Evolutionary conservation across 2,888 invertebrate genomes (phyloP), one percentile per base, ranked within the genome.

Genomic region (Teinopalpus imperialis): DNA sequence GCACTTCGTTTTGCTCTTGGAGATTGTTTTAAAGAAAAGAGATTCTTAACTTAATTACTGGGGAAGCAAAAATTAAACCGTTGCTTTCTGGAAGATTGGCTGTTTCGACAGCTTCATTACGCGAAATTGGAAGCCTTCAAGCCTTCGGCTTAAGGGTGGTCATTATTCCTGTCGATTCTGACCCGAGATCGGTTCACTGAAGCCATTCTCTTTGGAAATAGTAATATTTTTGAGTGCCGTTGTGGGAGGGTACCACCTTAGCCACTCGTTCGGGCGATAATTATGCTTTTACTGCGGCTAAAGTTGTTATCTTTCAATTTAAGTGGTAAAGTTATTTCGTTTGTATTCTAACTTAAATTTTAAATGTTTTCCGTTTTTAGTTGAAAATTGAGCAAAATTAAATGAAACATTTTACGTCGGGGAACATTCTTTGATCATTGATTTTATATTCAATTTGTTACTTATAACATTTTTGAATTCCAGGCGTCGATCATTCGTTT

Each of bases 101-200:
- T 57, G 64, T 69, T 71, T 63, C 53, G 64, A 66, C 63, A 59
- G 66, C 61, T 77, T 74, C 72, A 74, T 81, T 79, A 76, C 55
- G 59, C 48, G 51, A 53, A 69, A 63, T 69, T 63, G 63, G 56
- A 50, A 64, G 37, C 64, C 60, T n/a, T n/a, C n/a, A n/a, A n/a
- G n/a, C n/a, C 55, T 48, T 53, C 57, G 60, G 59, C 60, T 70
- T 69, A 62, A 63, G 56, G 53, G 52, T 53, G 51, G 51, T 59
- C 63, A 60, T 68, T 68, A 64, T 62, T 68, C 56, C 61, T 58
- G 60, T 59, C 59, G 56, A 64, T 45, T 10, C 36, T 36, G 12
- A 40, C 29, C 40, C 43, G 10, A 13, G 27, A 36, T 34, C 24
- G 18, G 18, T 42, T 8, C 29, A 23, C 35, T 13, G 27, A 41